Evolutionary conservation across 2,888 invertebrate species (phyloP), one percentile per base, ranked within the genome.

Genomic region (Agrochola litura): DNA sequence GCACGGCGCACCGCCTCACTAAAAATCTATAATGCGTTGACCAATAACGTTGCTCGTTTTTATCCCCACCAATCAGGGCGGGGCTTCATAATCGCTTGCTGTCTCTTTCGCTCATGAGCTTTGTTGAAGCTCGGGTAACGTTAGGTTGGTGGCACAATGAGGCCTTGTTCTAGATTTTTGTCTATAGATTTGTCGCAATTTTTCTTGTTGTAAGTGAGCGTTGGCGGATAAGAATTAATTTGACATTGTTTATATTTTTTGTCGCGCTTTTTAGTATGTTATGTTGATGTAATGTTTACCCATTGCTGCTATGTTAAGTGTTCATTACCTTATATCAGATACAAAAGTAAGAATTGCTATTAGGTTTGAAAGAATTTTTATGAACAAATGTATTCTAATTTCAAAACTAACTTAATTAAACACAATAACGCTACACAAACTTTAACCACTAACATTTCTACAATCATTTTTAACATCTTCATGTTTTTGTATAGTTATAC

Each of bases 11-110:
- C 89, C 92, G 92, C 92, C 92, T 93, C 88, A 93, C 93, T 94
- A 95, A 96, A 96, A 96, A 96, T 96, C 96, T 92, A 96, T 96
- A 96, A 96, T 93, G 91, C 90, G 89, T 87, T 91, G 88, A 88
- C 96, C 96, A 96, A 96, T 96, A 93, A 95, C 94, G 92, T 83
- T 82, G 88, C 85, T 88, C 86, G 90, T 90, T 91, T 90, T 89
- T 89, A 92, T 92, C 95, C 96, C 95, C 95, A 92, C 95, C 93
- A 91, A 91, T 92, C 88, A 92, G 94, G 96, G 96, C 96, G 96
- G 93, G 92, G 95, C 93, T 84, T 87, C 85, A 86, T 93, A 86
- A 93, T 94, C 88, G 88, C 85, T 82, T 81, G 86, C 91, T 91
- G 90, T 96, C 96, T 93, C 95, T 93, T 92, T 96, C 94, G 73